A percentile compares a stretch with the other conserved stretches of the same genome.
Evolutionary conservation across 2,888 invertebrate genomes (phyloP).

Genomic region (Agrotis ipsilon): DNA sequence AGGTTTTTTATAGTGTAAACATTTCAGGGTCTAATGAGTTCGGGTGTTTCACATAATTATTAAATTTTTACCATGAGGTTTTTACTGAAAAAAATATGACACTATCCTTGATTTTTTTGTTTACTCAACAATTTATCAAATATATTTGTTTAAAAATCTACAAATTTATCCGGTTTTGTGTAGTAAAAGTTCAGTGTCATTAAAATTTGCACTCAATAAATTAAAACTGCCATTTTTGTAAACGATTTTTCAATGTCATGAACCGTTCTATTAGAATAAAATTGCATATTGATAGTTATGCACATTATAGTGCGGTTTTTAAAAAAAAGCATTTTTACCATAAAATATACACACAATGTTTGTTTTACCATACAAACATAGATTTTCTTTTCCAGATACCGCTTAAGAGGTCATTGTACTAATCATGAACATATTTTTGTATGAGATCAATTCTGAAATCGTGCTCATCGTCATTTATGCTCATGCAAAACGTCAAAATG

Average conservation of each 20-base stretch:
- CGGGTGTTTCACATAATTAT: conserved; percentile 3
- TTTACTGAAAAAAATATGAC: conserved; percentile 26
- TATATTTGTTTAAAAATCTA: conserved; percentile 7
- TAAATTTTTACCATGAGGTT: conserved; percentile 18
- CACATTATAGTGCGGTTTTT: not conserved
- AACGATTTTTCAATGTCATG: not conserved
- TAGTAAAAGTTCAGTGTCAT: not conserved
- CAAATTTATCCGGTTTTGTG: not conserved
- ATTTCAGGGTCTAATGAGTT: conserved; percentile 9
- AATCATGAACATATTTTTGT: too few species aligned
- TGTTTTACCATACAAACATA: not conserved
- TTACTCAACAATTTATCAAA: conserved; percentile 1
- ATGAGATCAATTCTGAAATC: too few species aligned
- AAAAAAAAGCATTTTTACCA: too few species aligned
- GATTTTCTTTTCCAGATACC: too few species aligned
- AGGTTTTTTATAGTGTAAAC: conserved; percentile 23
- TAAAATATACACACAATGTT: not conserved
- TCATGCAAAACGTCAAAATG: too few species aligned
- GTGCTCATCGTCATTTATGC: too few species aligned
- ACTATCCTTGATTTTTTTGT: conserved; percentile 18
- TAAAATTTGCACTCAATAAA: not conserved
- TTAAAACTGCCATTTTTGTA: not conserved
- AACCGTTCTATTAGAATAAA: not conserved
- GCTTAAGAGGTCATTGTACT: too few species aligned
- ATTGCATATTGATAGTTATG: not conserved